Evolutionary conservation across 2,888 invertebrate genomes (phyloP).

Genomic region (Lepidonotus clava): DNA sequence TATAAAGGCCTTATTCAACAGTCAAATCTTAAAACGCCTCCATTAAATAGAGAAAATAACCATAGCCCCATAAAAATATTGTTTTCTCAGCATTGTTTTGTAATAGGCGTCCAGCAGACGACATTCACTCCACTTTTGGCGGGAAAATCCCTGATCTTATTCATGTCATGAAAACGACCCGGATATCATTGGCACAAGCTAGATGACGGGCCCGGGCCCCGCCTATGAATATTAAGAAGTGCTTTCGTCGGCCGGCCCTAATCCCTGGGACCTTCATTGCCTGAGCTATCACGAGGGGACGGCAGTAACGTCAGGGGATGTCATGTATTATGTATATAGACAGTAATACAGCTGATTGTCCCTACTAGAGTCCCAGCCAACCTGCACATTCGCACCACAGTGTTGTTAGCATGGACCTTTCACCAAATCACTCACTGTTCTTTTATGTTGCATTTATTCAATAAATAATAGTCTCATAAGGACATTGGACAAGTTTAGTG

Average conservation of each 20-base stretch:
- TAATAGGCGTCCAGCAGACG: slow-evolving; percentile 10
- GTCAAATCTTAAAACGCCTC: too few species aligned
- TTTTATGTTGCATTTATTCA: too few species aligned
- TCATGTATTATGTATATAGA: slow-evolving; percentile 13
- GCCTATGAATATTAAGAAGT: slow-evolving; percentile 27
- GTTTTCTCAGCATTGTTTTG: too few species aligned
- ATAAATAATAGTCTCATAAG: too few species aligned
- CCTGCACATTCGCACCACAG: too few species aligned
- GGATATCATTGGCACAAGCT: slow-evolving; percentile 15
- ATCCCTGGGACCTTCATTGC: slow-evolving; percentile 19
- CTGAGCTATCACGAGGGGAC: not conserved
- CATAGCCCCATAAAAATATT: too few species aligned
- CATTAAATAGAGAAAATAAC: too few species aligned
- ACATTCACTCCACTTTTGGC: not conserved
- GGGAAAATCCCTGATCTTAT: not conserved
- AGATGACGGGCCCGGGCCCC: slow-evolving; percentile 6
- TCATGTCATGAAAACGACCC: slow-evolving; percentile 31
- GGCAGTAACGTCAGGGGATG: not conserved
- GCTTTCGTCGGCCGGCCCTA: slow-evolving; percentile 11
- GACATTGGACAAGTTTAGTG: too few species aligned
- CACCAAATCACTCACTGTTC: too few species aligned
- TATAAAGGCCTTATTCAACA: too few species aligned
- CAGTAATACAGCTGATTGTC: slow-evolving; percentile 42
- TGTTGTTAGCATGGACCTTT: too few species aligned
- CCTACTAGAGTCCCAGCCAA: too few species aligned